Percentiles rank a stretch among this genome's conserved stretches.
These are phyloP conservation scores for Sebastes matsubarae DNA, from an alignment of 2,797 vertebrate species.

Conservation along the genomic window DNA sequence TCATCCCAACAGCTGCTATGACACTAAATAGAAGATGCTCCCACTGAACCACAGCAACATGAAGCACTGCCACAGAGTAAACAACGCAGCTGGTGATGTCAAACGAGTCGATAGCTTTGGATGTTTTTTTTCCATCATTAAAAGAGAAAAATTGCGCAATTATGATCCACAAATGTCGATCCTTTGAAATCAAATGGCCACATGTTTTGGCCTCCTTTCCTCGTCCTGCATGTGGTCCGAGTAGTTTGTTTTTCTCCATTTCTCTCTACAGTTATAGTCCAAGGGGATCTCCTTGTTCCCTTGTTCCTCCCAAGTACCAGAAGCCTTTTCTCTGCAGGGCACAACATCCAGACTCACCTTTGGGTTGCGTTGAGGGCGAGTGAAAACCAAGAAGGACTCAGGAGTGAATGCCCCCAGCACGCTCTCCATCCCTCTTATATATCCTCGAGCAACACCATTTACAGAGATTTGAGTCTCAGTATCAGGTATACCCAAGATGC, in stretches of 20 bases:
- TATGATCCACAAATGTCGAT: conserved; percentile 60
- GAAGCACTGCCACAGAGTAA: conserved; percentile 19
- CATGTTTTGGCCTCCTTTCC: conserved; percentile 11
- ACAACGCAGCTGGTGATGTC: conserved; percentile 9
- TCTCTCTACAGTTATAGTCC: conserved; percentile 68
- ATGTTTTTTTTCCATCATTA: conserved; percentile 5
- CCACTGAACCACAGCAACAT: conserved; percentile 16
- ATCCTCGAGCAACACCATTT: conserved; percentile 81
- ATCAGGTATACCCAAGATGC: conserved; percentile 79
- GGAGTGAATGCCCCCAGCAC: conserved; percentile 62
- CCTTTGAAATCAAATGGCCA: conserved; percentile 39
- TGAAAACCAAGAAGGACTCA: conserved; percentile 82
- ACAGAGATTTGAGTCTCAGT: conserved; percentile 80
- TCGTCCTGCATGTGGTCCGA: conserved; percentile 44
- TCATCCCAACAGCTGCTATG: conserved; percentile 33
- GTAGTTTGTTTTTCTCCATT: conserved; percentile 31
- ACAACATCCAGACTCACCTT: conserved; percentile 80
- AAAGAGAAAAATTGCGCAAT: conserved; percentile 16
- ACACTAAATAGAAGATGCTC: conserved; percentile 47
- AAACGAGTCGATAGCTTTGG: background rate
- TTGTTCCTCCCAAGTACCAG: conserved; percentile 36
- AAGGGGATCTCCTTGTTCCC: conserved; percentile 37
- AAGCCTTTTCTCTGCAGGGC: background rate
- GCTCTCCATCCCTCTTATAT: conserved; percentile 74
- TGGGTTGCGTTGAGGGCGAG: conserved; percentile 84